These are phyloP conservation scores for Halyomorpha halys DNA, from an alignment of 1,140 invertebrate species.

Conservation along the genomic window DNA sequence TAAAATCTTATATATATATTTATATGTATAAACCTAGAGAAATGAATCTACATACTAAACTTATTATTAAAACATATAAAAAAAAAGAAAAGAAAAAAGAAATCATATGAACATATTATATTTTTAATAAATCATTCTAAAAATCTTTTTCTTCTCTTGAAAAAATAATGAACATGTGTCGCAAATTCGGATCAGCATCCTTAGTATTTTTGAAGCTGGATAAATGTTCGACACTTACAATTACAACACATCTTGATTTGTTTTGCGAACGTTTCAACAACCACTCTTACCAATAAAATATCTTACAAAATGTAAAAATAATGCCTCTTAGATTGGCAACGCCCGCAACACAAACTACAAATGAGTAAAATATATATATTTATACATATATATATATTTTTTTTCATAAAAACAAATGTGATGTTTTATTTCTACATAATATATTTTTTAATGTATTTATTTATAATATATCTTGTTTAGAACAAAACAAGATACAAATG, in stretches of 20 bases:
- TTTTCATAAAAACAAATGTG: slow-evolving; percentile 18
- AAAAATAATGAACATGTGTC: slow-evolving; percentile 19
- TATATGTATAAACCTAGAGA: slow-evolving; percentile 26
- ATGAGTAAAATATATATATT: not conserved
- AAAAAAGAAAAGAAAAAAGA: slow-evolving; percentile 15
- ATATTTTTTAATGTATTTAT: slow-evolving; percentile 6
- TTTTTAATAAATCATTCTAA: slow-evolving; percentile 14
- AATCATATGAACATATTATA: slow-evolving; percentile 17
- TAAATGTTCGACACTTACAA: not conserved
- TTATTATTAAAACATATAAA: slow-evolving; percentile 26
- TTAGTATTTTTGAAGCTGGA: slow-evolving; percentile 4
- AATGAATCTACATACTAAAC: slow-evolving; percentile 26
- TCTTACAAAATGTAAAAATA: slow-evolving; percentile 21
- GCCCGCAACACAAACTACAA: slow-evolving; percentile 14
- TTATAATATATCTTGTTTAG: slow-evolving; percentile 11
- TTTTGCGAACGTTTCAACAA: slow-evolving; percentile 17
- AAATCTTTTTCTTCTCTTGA: slow-evolving; percentile 14
- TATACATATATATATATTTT: not conserved
- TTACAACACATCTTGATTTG: not conserved
- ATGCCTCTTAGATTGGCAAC: slow-evolving; percentile 20
- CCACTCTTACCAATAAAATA: slow-evolving; percentile 16
- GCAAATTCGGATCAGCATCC: slow-evolving; percentile 19
- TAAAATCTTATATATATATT: slow-evolving; percentile 25
- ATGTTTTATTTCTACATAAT: slow-evolving; percentile 18
- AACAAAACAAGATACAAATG: slow-evolving; percentile 9